Evolutionary conservation across 2,888 invertebrate genomes (phyloP).

Genomic region (Dynastes maya): DNA sequence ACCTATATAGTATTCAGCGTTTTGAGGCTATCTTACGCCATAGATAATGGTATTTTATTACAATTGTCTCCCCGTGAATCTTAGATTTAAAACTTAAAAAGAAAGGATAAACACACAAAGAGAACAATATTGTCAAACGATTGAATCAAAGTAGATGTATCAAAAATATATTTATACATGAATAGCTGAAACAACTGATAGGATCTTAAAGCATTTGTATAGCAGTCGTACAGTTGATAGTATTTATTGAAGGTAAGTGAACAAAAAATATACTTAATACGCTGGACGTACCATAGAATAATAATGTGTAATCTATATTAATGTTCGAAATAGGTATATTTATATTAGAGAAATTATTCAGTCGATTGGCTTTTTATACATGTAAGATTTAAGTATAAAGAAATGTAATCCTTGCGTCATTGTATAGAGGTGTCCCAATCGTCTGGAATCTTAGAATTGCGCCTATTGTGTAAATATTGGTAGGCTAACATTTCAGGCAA

Average conservation of each 20-base stretch:
- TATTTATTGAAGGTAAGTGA: constrained; percentile 35
- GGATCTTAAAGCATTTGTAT: constrained; percentile 13
- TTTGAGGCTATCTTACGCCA: background rate
- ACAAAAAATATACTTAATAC: constrained; percentile 13
- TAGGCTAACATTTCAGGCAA: no score
- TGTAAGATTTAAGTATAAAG: constrained; percentile 19
- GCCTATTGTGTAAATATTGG: no score
- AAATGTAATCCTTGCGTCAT: background rate
- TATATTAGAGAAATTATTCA: background rate
- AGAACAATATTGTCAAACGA: background rate
- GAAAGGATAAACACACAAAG: background rate
- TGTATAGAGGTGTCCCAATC: no score
- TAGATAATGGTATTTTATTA: background rate
- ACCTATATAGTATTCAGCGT: background rate
- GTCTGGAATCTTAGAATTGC: no score
- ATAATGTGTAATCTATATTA: constrained; percentile 6
- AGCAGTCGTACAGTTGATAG: constrained; percentile 26
- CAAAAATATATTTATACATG: constrained; percentile 22
- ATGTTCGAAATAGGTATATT: constrained; percentile 18
- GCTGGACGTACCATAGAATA: constrained; percentile 40
- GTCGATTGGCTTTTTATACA: constrained; percentile 30
- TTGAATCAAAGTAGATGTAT: background rate
- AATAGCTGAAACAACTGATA: constrained; percentile 22
- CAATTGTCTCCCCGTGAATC: no score
- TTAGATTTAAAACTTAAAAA: background rate